Evolutionary conservation across 2,888 invertebrate genomes (phyloP).

Genomic region (Margaritifera margaritifera): DNA sequence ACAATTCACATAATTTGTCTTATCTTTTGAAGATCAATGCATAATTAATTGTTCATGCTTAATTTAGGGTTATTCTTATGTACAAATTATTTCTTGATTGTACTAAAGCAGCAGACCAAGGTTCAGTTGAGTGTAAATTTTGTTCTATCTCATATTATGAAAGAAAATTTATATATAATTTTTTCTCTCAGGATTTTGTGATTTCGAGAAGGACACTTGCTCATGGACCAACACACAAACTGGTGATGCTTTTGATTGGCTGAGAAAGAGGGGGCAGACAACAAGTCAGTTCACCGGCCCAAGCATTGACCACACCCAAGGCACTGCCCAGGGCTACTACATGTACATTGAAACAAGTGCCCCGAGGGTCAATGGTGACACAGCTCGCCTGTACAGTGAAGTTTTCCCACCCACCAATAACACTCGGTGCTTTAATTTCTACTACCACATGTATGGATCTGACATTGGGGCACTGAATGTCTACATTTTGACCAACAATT

Average conservation of each 20-base stretch:
- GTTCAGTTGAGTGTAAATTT: no score
- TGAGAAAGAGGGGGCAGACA: slow-evolving; percentile 52
- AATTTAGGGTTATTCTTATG: no score
- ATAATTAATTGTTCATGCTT: no score
- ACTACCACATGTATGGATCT: slow-evolving; percentile 59
- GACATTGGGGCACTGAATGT: slow-evolving; percentile 52
- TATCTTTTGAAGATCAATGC: no score
- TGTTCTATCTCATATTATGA: neutral
- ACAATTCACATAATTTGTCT: no score
- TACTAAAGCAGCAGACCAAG: no score
- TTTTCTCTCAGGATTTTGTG: slow-evolving; percentile 56
- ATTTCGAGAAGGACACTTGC: slow-evolving; percentile 69
- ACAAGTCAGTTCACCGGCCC: slow-evolving; percentile 64
- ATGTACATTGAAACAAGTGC: slow-evolving; percentile 51
- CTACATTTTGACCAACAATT: slow-evolving; percentile 46
- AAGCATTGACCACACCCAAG: slow-evolving; percentile 49
- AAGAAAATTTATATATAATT: neutral
- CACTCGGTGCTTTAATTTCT: slow-evolving; percentile 50
- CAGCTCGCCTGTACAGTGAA: slow-evolving; percentile 45
- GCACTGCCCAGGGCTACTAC: slow-evolving; percentile 54
- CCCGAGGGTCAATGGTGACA: slow-evolving; percentile 45
- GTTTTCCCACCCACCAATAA: slow-evolving; percentile 37
- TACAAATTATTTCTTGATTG: no score
- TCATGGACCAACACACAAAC: slow-evolving; percentile 59
- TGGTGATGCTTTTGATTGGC: slow-evolving; percentile 68